These are phyloP conservation scores for Sternarchorhynchus goeldii DNA, from an alignment of 2,797 vertebrate species.

Conservation along the genomic window DNA sequence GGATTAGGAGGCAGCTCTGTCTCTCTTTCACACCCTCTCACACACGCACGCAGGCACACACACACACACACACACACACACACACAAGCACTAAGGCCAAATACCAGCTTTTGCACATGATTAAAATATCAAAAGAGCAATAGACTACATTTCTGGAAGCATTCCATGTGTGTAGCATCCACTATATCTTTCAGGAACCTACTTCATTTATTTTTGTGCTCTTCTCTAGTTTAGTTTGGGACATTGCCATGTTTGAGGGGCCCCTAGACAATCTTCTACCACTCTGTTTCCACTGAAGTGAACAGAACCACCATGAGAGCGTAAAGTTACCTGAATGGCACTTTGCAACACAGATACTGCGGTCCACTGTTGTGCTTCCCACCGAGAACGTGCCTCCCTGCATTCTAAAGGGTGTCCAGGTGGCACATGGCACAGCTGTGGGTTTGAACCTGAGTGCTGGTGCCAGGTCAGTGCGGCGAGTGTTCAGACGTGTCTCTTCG, in stretches of 20 bases:
- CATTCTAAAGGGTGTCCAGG: slow-evolving; percentile 19
- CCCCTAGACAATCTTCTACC: not conserved
- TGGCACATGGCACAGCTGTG: slow-evolving; percentile 29
- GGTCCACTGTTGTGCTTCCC: slow-evolving; percentile 1
- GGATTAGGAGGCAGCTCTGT: slow-evolving; percentile 34
- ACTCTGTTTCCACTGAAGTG: not conserved
- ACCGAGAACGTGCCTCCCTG: slow-evolving; percentile 13
- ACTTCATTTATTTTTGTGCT: slow-evolving; percentile 8
- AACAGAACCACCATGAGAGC: not conserved
- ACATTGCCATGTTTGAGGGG: slow-evolving; percentile 18
- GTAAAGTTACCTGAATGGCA: slow-evolving; percentile 16
- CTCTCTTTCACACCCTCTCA: not conserved
- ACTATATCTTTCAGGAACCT: not conserved
- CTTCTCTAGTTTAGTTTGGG: slow-evolving; percentile 11
- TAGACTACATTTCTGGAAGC: not conserved
- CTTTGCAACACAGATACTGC: not conserved
- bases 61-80: slow-evolving; percentile 12
- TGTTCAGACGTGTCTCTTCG: slow-evolving; percentile 15
- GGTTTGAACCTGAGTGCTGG: slow-evolving; percentile 22
- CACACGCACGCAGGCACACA: slow-evolving; percentile 18
- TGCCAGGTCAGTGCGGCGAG: slow-evolving; percentile 9
- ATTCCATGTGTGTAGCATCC: not conserved
- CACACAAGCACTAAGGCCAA: slow-evolving; percentile 3
- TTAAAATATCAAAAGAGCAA: slow-evolving; percentile 23
- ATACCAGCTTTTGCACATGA: not conserved